These are phyloP conservation scores for sheep (Ovis aries) DNA, from an alignment of 2,113 vertebrate genomes.

Conservation along the genomic window ARS-UI_Ramb_v3.0 NC_056061.1:85505501-85506000, in stretches of 20 bases:
- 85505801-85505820: not conserved
- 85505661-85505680: not conserved
- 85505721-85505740: not conserved
- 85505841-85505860: not conserved
- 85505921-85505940: fast-evolving
- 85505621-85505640: not conserved
- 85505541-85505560: not conserved
- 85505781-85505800: fast-evolving
- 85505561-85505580: not conserved
- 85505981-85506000: fast-evolving
- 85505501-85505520: fast-evolving
- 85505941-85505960: not conserved
- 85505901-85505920: not conserved
- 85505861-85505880: fast-evolving
- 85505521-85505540: not conserved
- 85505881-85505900: not conserved
- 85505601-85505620: not conserved
- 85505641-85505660: not conserved
- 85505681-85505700: not conserved
- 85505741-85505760: fast-evolving
- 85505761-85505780: fast-evolving
- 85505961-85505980: not conserved
- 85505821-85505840: not conserved
- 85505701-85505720: not conserved
- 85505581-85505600: not conserved